These are phyloP conservation scores for Lasioglossum baleicum DNA, from an alignment of 1,140 invertebrate species.

Conservation along the genomic window DNA sequence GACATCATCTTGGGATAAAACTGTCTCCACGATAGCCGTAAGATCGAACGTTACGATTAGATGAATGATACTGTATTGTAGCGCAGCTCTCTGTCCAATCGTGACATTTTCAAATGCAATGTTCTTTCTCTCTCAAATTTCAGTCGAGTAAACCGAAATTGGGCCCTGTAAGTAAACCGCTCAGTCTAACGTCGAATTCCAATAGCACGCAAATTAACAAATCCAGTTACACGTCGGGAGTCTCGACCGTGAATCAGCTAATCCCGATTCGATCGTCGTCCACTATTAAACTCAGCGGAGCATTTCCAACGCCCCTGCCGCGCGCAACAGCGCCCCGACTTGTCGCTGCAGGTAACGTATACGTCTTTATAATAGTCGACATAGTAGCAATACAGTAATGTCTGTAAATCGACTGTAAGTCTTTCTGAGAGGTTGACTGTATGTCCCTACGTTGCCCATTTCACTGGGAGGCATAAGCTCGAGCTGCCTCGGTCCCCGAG, in stretches of 20 bases:
- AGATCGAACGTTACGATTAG: constrained; percentile 22
- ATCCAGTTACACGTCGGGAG: constrained; percentile 67
- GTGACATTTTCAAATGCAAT: not conserved
- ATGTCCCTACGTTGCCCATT: too few relatives aligned
- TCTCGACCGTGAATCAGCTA: constrained; percentile 74
- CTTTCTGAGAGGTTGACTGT: too few relatives aligned
- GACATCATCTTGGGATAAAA: constrained; percentile 82
- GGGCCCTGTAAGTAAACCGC: constrained; percentile 71
- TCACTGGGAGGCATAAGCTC: too few relatives aligned
- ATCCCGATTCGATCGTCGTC: constrained; percentile 73
- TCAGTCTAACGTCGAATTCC: constrained; percentile 66
- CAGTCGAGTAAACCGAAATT: constrained; percentile 74
- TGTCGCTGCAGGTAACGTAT: constrained; percentile 77
- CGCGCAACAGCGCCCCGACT: constrained; percentile 81
- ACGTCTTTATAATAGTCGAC: not conserved
- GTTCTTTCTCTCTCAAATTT: constrained; percentile 25
- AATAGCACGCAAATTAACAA: constrained; percentile 70
- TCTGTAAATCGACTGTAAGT: too few relatives aligned
- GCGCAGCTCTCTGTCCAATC: not conserved
- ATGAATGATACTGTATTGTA: too few relatives aligned
- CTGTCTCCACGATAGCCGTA: constrained; percentile 74
- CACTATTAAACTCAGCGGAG: constrained; percentile 70
- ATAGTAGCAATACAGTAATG: too few relatives aligned
- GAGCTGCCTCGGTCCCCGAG: too few relatives aligned
- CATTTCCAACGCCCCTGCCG: constrained; percentile 74